Base-by-base conservation (phyloP, 2,113 vertebrate genomes). In the Eptesicus fuscus region DNA sequence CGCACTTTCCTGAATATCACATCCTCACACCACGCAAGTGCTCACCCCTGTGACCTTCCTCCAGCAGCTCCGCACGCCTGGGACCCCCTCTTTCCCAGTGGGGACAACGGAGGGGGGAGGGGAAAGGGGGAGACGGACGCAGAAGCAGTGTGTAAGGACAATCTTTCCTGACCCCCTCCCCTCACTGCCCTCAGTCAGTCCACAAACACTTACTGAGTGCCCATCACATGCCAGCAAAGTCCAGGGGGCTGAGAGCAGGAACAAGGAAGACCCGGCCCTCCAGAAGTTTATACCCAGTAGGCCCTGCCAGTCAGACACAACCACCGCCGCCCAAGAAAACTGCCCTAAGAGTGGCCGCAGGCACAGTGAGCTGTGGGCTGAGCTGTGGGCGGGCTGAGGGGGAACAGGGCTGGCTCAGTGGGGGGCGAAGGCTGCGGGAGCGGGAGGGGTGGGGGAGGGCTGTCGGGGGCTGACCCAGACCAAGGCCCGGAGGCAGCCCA, bases 361-460 rank as follows among this genome's bases (percentile, higher is more conserved):
- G 11, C 9, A 28, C n/a, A 2, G 37, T 11, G 47, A 25, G 70
- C 70, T 14, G 0, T 0, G 59, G 65, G 18, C 12, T 11, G 47
- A 25, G 70, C 70, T 14, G 0, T 0, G 59, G 65, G 18, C 12
- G n/a, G 5, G 23, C 22, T 7, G 5, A 23, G 13, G 49, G 74
- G 13, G 49, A 67, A 4, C 4, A 17, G n/a, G n/a, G n/a, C 40
- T 2, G 0, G 49, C 71, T 44, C 2, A 0, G 1, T 18, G 0
- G n/a, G 16, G 1, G 32, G 40, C 70, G 14, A 56, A 74, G 63
- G 23, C 14, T 25, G 40, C 47, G 9, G 30, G 0, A 0, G 61
- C 44, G 2, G 1, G 9, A 77, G 83, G n/a, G 0, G 2, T 10
- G 1, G 37, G 44, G 51, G 56, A 53, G 42, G 10, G 42, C 5